Base-by-base conservation (phyloP, 2,888 invertebrate species). In the Pomacea canaliculata region DNA sequence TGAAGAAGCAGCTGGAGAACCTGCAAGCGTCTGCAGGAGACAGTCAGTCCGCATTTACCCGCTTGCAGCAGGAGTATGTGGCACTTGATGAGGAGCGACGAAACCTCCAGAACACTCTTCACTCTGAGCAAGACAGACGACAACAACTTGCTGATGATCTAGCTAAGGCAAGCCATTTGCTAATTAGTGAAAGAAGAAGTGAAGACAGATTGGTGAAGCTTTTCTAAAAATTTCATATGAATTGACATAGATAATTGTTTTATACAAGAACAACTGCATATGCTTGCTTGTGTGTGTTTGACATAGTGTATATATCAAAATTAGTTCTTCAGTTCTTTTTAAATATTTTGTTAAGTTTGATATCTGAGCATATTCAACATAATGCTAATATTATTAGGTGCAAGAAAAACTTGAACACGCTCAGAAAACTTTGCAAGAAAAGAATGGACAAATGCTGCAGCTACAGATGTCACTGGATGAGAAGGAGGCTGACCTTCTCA, bases 341-440 rank as follows among this genome's bases (percentile, higher is more conserved):
- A 16, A 56, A 13, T 56, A 10, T 13, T 56, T 56, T 7, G 8
- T 56, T 56, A 56, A 56, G 8, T 16, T 56, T 56, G 8, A 56
- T 56, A 56, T 56, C 8, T 56, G 8, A 56, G 51, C 51, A 13
- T 8, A 10, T 51, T 13, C 13, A 51, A 16, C 51, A 46, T 18
- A 63, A 19, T 63, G 10, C 62, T 49, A 23, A 23, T 19, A 59
- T 51, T 63, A 37, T n/a, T 68, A 85, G 85, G 77, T 82, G 12
- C 82, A 85, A 71, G 84, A 82, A 72, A 84, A 86, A 71, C 79
- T 82, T 71, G 82, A 83, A n/a, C 75, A 82, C n/a, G 80, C 84
- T 12, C 79, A 83, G 68, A 80, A 83, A 66, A 77, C 85, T 74
- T 37, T 86, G 49, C 77, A 83, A 70, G 85, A 87, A 19, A 86